Percentiles rank a stretch among this genome's conserved stretches.
Evolutionary conservation across 1,140 invertebrate genomes (phyloP).

Genomic region (Lanistes nyassanus): DNA sequence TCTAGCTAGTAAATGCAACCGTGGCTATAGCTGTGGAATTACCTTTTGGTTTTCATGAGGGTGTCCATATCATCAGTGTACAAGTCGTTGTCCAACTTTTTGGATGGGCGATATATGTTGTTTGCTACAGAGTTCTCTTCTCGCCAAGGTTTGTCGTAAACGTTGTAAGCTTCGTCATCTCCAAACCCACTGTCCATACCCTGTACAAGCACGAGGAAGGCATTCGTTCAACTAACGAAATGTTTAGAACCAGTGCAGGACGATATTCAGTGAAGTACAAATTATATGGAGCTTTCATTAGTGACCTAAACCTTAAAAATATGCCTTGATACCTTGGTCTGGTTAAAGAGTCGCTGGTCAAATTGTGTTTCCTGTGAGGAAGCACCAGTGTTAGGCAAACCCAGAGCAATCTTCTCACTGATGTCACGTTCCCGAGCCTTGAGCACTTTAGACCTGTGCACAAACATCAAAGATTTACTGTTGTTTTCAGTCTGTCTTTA

Average conservation of each 20-base stretch:
- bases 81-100: slow-evolving; percentile 88
- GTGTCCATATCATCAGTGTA: slow-evolving; percentile 91
- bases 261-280: background rate
- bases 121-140: slow-evolving; percentile 81
- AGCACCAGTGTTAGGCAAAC: slow-evolving; percentile 82
- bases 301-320: no score
- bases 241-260: no score
- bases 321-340: slow-evolving; percentile 82
- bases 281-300: no score
- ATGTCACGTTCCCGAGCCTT: slow-evolving; percentile 95
- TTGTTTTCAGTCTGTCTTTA: background rate
- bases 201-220: slow-evolving; percentile 43
- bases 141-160: slow-evolving; percentile 89
- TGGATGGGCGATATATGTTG: slow-evolving; percentile 91
- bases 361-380: slow-evolving; percentile 86
- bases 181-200: slow-evolving; percentile 97
- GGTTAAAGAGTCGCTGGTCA: slow-evolving; percentile 96
- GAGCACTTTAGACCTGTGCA: slow-evolving; percentile 78
- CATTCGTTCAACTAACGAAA: no score
- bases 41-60: slow-evolving; percentile 88
- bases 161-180: slow-evolving; percentile 97
- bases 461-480: background rate
- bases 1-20: slow-evolving; percentile 15
- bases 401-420: slow-evolving; percentile 97
- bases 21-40: slow-evolving; percentile 6